Conservation (phyloP, 2,888 invertebrate species). For the Sarcophaga rosellei region DNA sequence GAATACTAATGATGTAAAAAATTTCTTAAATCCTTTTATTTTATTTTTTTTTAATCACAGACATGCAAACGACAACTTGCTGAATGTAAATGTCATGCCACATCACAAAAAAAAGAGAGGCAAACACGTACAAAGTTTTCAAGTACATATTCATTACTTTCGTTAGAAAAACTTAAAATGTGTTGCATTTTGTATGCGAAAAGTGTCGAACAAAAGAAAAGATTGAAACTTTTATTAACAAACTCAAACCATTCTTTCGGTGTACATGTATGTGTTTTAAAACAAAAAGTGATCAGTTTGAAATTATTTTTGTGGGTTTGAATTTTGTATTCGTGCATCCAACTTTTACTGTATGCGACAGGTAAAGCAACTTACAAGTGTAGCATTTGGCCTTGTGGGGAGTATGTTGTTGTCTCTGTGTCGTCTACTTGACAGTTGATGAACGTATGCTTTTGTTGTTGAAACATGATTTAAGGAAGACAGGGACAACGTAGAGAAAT, state of each 20-base stretch:
- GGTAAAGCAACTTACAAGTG: not conserved
- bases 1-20: conserved; percentile 55
- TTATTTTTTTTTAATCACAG: not conserved
- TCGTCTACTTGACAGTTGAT: too few species aligned
- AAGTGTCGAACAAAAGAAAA: not conserved
- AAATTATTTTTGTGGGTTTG: not conserved
- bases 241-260: not conserved
- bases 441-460: too few species aligned
- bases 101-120: not conserved
- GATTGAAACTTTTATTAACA: not conserved
- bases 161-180: not conserved
- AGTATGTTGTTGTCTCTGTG: too few species aligned
- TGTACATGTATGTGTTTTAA: not conserved
- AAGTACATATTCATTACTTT: not conserved
- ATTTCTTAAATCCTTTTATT: conserved; percentile 6
- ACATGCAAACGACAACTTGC: conserved; percentile 7
- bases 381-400: too few species aligned
- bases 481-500: too few species aligned
- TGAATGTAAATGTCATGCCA: not conserved
- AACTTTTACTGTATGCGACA: conserved; percentile 24
- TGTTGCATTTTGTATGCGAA: conserved; percentile 24
- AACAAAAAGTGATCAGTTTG: conserved; percentile 30
- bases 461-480: too few species aligned
- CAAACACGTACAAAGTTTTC: not conserved
- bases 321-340: too few species aligned